Conservation (phyloP, 2,888 invertebrate genomes). For the Campoplex capitator region DNA sequence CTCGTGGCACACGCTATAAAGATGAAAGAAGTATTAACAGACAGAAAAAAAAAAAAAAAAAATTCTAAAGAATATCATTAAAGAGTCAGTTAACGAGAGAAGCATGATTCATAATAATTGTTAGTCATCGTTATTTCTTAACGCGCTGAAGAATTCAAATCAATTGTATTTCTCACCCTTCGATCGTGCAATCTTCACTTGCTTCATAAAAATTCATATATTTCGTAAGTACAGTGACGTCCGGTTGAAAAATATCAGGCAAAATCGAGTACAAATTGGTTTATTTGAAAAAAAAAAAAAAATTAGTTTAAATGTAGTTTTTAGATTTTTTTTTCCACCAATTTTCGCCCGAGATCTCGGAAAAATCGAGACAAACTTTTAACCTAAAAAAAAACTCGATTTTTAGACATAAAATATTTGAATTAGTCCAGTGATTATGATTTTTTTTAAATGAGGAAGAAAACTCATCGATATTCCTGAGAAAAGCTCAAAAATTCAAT, state of each 20-base stretch:
- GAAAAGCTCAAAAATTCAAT: background rate
- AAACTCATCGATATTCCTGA: background rate
- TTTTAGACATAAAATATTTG: background rate
- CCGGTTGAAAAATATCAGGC: background rate
- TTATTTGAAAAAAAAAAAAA: background rate
- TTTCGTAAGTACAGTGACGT: background rate
- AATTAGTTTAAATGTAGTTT: background rate
- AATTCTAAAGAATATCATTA: background rate
- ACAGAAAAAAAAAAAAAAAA: constrained; percentile 1
- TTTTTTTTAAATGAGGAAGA: background rate
- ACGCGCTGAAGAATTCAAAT: background rate
- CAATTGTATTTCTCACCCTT: background rate
- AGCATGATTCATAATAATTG: background rate
- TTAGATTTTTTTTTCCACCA: background rate
- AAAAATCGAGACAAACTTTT: too few species aligned
- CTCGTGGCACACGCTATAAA: constrained; percentile 20
- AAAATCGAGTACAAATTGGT: background rate
- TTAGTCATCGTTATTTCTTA: background rate
- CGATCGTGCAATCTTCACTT: background rate
- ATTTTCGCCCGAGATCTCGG: too few species aligned
- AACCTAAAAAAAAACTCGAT: background rate
- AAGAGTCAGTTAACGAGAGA: background rate
- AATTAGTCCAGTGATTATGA: too few species aligned
- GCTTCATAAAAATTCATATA: background rate
- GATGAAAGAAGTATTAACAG: background rate